Conservation (phyloP, 2,888 invertebrate genomes). For the Labia minor region DNA sequence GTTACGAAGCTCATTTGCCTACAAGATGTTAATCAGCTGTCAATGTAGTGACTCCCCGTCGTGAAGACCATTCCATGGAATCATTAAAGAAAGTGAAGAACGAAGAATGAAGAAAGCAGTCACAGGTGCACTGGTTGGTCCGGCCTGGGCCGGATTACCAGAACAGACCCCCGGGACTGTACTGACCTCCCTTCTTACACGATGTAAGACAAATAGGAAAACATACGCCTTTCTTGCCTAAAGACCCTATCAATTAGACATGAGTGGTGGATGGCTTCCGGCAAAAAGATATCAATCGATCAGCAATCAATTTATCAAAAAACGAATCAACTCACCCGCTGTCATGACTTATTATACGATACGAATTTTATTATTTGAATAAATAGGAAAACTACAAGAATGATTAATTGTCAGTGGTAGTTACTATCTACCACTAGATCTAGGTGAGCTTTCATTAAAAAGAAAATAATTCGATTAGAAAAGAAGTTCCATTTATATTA, state of each 20-base stretch:
- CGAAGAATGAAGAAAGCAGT: background rate
- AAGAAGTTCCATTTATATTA: too few species aligned
- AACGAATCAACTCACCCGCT: background rate
- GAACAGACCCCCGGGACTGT: background rate
- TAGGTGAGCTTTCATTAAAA: background rate
- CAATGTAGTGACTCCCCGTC: background rate
- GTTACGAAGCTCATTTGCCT: constrained; percentile 13
- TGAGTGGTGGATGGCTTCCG: too few species aligned
- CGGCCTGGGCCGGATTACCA: too few species aligned
- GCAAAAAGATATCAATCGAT: background rate
- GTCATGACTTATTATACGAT: background rate
- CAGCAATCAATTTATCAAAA: background rate
- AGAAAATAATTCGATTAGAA: background rate
- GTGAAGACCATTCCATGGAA: background rate
- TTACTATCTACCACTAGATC: background rate
- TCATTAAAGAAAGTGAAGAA: background rate
- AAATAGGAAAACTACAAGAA: background rate
- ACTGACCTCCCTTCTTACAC: background rate
- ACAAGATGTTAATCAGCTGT: constrained; percentile 3
- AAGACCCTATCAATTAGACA: too few species aligned
- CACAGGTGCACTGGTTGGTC: background rate
- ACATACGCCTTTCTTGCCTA: background rate
- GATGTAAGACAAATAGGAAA: background rate
- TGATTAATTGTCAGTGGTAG: background rate
- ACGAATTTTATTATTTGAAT: background rate